Base-by-base conservation (phyloP, 2,888 invertebrate genomes). In the Euzetes globulus region DNA sequence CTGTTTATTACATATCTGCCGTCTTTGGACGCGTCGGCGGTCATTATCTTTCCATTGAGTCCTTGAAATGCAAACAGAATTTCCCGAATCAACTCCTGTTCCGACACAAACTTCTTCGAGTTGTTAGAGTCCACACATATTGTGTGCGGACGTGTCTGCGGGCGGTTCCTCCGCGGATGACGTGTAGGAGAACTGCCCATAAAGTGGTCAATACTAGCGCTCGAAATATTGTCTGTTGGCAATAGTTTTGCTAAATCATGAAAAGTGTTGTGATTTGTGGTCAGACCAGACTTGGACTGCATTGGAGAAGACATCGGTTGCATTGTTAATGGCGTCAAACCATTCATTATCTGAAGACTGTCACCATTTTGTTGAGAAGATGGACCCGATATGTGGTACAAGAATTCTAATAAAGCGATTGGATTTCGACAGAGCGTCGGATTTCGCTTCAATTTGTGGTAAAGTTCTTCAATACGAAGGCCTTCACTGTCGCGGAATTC, bases 21-120 rank as follows among this genome's bases (percentile, higher is more conserved):
- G 22, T 75, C 73, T 37, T 72, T 76, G 22, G 58, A 25, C 3
- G 80, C 84, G 81, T 90, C 88, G 79, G 88, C 87, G 77, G 87
- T 88, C 27, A 91, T 84, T 80, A 88, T 86, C 79, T 88, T 89
- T 25, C 92, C 90, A 80, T 91, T 90, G 76, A 96, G 91, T 4
- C 96, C 96, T 81, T 94, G 92, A 77, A 95, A 90, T 0, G 90
- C 88, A 80, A 91, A 90, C 71, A 96, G 87, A 15, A 93, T 87
- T 80, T 92, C 93, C 80, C 83, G 80, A 27, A 86, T 79, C 52
- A 86, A 79, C 17, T 81, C 82, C 25, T 78, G 77, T 76, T 82
- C 81, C n/a, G 80, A 76, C 33, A 80, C 78, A 58, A 79, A 78
- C 17, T 73, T 76, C n/a, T 78, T 73, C 6, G 75, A 78, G 76